Percentiles rank a stretch among this genome's conserved stretches.
Conservation (phyloP, 2,888 invertebrate genomes). For the Galerucella pusilla region DNA sequence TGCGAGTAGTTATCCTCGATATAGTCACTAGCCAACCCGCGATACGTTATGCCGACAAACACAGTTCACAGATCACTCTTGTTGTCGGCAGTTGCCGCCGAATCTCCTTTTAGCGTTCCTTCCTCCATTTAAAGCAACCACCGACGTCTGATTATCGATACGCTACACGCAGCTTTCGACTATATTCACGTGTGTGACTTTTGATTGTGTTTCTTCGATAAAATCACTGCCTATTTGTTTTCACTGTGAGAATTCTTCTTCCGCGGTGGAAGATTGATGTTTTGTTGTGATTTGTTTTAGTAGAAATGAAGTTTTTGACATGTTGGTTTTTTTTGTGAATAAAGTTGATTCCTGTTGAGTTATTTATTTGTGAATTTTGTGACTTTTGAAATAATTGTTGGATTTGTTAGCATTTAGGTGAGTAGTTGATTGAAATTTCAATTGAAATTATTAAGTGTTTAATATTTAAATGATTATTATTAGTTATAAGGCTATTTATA, state of each 20-base stretch:
- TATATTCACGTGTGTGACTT: conserved; percentile 8
- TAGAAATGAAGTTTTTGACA: conserved; percentile 15
- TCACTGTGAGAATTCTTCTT: neutral
- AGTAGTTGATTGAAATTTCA: neutral
- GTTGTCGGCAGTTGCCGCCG: conserved; percentile 13
- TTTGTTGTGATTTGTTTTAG: conserved; percentile 8
- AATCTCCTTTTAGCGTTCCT: conserved; percentile 5
- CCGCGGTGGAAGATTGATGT: neutral
- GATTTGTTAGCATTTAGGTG: conserved; percentile 9
- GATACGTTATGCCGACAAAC: conserved; percentile 17
- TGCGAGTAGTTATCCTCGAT: conserved; percentile 9
- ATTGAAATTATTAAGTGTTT: neutral
- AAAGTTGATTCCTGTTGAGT: neutral
- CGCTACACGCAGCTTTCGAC: neutral
- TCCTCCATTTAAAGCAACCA: conserved; percentile 13
- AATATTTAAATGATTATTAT: neutral
- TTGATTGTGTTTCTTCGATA: neutral
- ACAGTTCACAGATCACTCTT: conserved; percentile 19
- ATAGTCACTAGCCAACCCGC: conserved; percentile 35
- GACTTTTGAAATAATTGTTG: neutral
- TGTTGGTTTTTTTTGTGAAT: conserved; percentile 10
- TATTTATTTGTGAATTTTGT: neutral
- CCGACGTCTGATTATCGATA: conserved; percentile 6
- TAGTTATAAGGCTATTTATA: too few species aligned
- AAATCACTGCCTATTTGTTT: neutral